Base-by-base conservation (phyloP, 2,797 vertebrate species). In the Falco biarmicus region DNA sequence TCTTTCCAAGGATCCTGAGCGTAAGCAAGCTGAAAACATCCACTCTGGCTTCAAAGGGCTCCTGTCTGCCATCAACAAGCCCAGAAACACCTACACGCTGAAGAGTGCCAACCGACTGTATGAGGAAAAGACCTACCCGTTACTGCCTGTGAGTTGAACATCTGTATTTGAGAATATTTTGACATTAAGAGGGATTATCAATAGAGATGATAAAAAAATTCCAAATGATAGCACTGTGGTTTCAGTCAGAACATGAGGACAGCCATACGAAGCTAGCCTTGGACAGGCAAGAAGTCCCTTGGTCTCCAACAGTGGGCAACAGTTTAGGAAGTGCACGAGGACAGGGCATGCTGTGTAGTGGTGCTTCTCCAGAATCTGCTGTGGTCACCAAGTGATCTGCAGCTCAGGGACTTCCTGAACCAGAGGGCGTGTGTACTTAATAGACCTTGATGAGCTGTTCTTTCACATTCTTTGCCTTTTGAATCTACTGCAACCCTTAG, bases 101-200 rank as follows among this genome's bases (percentile, higher is more conserved):
- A 97, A 95, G 85, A 96, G 48, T 45, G 94, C 91, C 34, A 97
- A 89, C 61, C 31, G 3, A 19, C 34, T 97, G 10, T 97, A 95
- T 11, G 91, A 76, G 31, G 96, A 97, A 76, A 92, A 96, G 83
- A 96, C 87, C 31, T 95, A 74, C 59, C 81, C 63, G 0, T 81
- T 97, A 39, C 29, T 89, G 74, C 78, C 65, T 0, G 92, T 97
- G 87, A 97, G 95, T 76, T 76, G 24, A 77, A 57, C 5, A 32
- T 8, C 70, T 91, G 32, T 39, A 26, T 16, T 54, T 60, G 34
- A 79, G 37, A 65, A 54, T 41, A 39, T 43, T 37, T 22, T 57
- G 57, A 64, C 22, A 59, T 71, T 48, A 61, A 61, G 47, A 60
- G 10, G 31, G 13, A 39, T 54, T 41, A 41, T 63, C 41, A 68